These are phyloP conservation scores for Drosophila lowei DNA, from an alignment of 1,140 invertebrate genomes.

Conservation along the genomic window DNA sequence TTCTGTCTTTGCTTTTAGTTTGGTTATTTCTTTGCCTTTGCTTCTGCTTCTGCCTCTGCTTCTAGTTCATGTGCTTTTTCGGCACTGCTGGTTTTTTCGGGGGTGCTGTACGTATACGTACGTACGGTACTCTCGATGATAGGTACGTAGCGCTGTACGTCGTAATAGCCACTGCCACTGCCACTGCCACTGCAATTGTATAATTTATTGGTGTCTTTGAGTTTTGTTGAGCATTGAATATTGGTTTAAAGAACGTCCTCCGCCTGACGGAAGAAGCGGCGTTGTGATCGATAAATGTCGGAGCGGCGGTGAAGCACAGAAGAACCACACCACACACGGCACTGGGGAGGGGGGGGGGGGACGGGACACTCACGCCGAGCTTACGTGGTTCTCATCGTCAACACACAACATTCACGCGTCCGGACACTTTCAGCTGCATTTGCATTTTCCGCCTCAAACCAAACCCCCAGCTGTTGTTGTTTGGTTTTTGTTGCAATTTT, in stretches of 20 bases:
- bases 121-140: background rate
- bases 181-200: slow-evolving; percentile 68
- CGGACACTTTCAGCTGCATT: slow-evolving; percentile 40
- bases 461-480: background rate
- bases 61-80: slow-evolving; percentile 16
- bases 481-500: slow-evolving; percentile 3
- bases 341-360: background rate
- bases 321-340: slow-evolving; percentile 20
- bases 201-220: slow-evolving; percentile 58
- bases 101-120: slow-evolving; percentile 60
- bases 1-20: slow-evolving; percentile 17
- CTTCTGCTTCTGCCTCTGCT: slow-evolving; percentile 47
- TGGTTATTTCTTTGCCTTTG: slow-evolving; percentile 34
- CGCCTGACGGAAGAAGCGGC: slow-evolving; percentile 27
- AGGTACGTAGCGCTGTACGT: slow-evolving; percentile 19
- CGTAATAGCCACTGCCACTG: slow-evolving; percentile 13
- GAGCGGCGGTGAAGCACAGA: slow-evolving; percentile 12
- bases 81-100: slow-evolving; percentile 44
- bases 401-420: slow-evolving; percentile 35
- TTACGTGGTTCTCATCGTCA: slow-evolving; percentile 12
- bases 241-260: slow-evolving; percentile 26
- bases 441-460: slow-evolving; percentile 23
- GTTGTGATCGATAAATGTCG: slow-evolving; percentile 70
- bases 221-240: slow-evolving; percentile 55
- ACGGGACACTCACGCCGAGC: slow-evolving; percentile 16